Conservation (phyloP, 2,888 invertebrate genomes). For the Caenorhabditis imperialis region DNA sequence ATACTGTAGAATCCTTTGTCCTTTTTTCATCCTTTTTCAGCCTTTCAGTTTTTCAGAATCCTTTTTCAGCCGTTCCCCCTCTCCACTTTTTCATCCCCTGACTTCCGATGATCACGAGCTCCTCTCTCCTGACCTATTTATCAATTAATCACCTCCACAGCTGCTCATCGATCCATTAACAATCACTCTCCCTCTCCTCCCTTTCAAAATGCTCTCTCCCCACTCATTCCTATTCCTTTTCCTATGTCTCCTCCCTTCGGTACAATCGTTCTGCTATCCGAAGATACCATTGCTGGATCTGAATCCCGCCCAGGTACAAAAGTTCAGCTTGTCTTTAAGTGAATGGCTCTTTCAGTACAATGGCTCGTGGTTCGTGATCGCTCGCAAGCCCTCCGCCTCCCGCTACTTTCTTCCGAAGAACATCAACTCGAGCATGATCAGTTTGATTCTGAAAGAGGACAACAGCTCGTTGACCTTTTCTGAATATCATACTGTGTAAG, state of each 20-base stretch:
- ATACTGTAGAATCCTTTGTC: too few relatives aligned
- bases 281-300: slow-evolving; percentile 42
- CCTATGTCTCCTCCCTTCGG: slow-evolving; percentile 14
- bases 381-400: slow-evolving; percentile 55
- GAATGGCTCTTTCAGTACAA: slow-evolving; percentile 65
- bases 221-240: slow-evolving; percentile 2
- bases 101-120: slow-evolving; percentile 9
- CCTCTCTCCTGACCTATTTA: slow-evolving; percentile 11
- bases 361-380: slow-evolving; percentile 69
- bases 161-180: slow-evolving; percentile 35
- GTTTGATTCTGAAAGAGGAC: slow-evolving; percentile 42
- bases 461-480: slow-evolving; percentile 48
- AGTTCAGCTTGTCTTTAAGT: too few relatives aligned
- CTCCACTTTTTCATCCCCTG: not conserved
- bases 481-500: slow-evolving; percentile 64
- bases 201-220: slow-evolving; percentile 20
- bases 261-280: slow-evolving; percentile 40
- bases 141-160: slow-evolving; percentile 36
- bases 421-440: slow-evolving; percentile 59
- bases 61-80: not conserved
- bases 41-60: not conserved
- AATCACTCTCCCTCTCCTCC: slow-evolving; percentile 9
- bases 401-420: slow-evolving; percentile 57
- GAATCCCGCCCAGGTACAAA: slow-evolving; percentile 29
- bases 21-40: too few relatives aligned